Conservation (phyloP, 2,888 invertebrate species). For the Epistrophe grossulariae region DNA sequence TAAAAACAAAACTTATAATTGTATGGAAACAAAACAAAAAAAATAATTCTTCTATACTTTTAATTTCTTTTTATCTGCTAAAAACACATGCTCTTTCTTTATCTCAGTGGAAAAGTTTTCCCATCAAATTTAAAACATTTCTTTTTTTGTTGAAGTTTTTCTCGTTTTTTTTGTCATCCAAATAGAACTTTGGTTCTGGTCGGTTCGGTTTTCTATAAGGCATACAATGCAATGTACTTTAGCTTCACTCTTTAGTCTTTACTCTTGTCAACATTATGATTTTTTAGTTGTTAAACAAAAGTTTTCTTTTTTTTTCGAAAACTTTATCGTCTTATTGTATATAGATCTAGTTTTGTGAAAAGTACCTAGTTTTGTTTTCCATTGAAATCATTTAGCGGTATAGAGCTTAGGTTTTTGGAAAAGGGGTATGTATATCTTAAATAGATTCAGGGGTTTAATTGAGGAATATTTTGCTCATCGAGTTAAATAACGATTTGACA, state of each 20-base stretch:
- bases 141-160: neutral
- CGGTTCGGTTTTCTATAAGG: neutral
- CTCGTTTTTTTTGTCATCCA: neutral
- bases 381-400: neutral
- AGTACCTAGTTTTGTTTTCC: neutral
- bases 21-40: neutral
- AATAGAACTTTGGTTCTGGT: slow-evolving; percentile 33
- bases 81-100: slow-evolving; percentile 44
- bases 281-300: neutral
- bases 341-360: neutral
- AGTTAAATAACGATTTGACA: too few relatives aligned
- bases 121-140: slow-evolving; percentile 25
- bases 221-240: slow-evolving; percentile 8
- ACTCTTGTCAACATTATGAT: slow-evolving; percentile 40
- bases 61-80: neutral
- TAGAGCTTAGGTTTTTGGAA: too few relatives aligned
- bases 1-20: slow-evolving; percentile 18
- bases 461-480: too few relatives aligned
- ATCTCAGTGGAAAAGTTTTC: slow-evolving; percentile 11
- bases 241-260: neutral
- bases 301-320: neutral
- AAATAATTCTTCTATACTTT: neutral
- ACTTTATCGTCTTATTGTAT: neutral
- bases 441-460: too few relatives aligned
- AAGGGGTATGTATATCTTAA: too few relatives aligned